Conservation (phyloP, 1,140 invertebrate genomes). For the Cydia splendana region DNA sequence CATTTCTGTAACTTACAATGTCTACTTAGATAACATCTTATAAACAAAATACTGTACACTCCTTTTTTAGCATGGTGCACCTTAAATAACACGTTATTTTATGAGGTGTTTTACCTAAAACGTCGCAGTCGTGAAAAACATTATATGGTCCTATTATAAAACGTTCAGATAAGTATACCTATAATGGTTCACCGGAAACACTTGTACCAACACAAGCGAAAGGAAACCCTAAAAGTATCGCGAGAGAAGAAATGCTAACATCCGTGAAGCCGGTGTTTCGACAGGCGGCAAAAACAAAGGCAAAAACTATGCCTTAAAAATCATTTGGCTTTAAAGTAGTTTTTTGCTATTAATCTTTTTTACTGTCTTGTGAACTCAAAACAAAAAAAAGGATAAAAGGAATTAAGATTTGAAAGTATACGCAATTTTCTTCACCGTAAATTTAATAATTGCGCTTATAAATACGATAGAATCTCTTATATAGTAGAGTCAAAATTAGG, state of each 20-base stretch:
- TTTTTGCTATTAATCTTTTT: not conserved
- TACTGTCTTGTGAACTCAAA: too few species aligned
- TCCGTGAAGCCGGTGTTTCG: slow-evolving; percentile 7
- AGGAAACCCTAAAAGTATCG: slow-evolving; percentile 36
- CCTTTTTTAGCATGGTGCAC: not conserved
- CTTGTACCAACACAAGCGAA: slow-evolving; percentile 39
- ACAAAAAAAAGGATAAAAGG: too few species aligned
- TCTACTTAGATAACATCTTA: not conserved
- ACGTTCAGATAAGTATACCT: not conserved
- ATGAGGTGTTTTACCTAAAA: not conserved
- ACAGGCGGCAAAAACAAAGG: not conserved
- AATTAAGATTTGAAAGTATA: too few species aligned
- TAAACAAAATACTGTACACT: not conserved
- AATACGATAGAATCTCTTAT: too few species aligned
- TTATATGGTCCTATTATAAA: not conserved
- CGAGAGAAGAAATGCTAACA: not conserved
- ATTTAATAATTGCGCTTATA: too few species aligned
- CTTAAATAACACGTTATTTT: not conserved
- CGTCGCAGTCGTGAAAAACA: not conserved
- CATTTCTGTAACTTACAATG: not conserved
- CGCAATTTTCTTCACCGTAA: too few species aligned
- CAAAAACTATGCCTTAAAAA: not conserved
- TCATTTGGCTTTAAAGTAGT: not conserved
- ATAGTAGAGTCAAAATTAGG: too few species aligned
- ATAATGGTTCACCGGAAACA: slow-evolving; percentile 34